Percentiles rank a stretch among this genome's conserved stretches.
Conservation (phyloP, 2,797 vertebrate species). For the Lagodon rhomboides region DNA sequence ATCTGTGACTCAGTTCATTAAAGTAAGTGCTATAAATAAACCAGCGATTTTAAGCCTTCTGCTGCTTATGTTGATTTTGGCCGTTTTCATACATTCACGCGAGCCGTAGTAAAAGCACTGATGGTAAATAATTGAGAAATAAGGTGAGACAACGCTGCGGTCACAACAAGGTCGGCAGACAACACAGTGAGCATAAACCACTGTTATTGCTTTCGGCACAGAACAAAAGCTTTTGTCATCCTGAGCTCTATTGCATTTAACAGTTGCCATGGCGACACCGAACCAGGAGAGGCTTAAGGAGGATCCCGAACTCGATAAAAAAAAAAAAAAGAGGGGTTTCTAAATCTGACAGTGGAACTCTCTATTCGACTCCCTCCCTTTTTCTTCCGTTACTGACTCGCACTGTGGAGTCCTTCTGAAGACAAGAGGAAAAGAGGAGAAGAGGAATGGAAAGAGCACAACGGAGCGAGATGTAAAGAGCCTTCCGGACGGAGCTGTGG, state of each 20-base stretch:
- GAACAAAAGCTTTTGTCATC: constrained; percentile 76
- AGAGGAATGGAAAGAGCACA: constrained; percentile 40
- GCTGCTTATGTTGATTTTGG: not conserved
- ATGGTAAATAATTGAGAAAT: constrained; percentile 48
- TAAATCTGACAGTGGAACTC: constrained; percentile 62
- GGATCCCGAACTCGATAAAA: constrained; percentile 66
- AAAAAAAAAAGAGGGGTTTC: constrained; percentile 57
- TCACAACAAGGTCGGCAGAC: constrained; percentile 62
- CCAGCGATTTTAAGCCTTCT: not conserved
- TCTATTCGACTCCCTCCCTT: constrained; percentile 37
- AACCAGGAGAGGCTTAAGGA: constrained; percentile 66
- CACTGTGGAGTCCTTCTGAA: constrained; percentile 39
- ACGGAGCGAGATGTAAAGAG: constrained; percentile 53
- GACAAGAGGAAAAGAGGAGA: constrained; percentile 18
- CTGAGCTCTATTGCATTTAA: constrained; percentile 61
- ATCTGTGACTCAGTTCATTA: constrained; percentile 32
- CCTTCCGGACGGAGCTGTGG: constrained; percentile 66
- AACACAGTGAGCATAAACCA: constrained; percentile 54
- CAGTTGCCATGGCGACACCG: constrained; percentile 74
- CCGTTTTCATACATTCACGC: not conserved
- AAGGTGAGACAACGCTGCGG: constrained; percentile 39
- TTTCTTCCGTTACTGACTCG: constrained; percentile 40
- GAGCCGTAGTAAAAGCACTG: constrained; percentile 13
- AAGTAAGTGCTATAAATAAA: constrained; percentile 55
- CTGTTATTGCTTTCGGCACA: constrained; percentile 53